phyloP scores from a whole-genome alignment of 2,888 invertebrate species.

The Dusona sp. region DNA sequence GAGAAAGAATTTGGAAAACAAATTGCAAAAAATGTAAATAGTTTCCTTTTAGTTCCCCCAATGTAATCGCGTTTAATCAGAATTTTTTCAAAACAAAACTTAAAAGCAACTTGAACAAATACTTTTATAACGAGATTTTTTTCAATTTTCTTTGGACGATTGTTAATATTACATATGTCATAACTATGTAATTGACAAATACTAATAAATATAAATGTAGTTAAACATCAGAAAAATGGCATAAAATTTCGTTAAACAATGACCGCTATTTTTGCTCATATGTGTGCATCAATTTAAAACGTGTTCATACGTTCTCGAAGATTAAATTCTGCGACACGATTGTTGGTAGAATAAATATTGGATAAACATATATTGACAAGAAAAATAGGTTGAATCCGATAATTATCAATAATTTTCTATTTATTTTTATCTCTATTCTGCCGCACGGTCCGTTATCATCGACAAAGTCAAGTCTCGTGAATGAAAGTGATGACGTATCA shows the following conservation, averaged over 20 bases:
- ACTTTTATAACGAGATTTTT: background rate
- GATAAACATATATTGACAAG: background rate
- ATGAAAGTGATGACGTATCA: slow-evolving; percentile 58
- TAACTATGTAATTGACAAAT: background rate
- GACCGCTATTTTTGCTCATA: background rate
- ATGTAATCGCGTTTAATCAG: background rate
- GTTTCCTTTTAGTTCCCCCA: background rate
- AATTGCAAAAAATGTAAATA: background rate
- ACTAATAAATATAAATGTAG: background rate
- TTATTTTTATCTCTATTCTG: background rate
- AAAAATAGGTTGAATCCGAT: background rate
- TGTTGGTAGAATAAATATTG: background rate
- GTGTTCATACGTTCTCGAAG: background rate
- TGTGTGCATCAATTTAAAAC: background rate
- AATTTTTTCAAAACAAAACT: background rate
- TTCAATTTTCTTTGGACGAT: background rate
- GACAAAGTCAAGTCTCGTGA: slow-evolving; percentile 47
- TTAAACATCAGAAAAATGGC: background rate
- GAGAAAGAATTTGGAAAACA: slow-evolving; percentile 13
- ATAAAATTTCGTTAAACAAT: background rate
- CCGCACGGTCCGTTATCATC: slow-evolving; percentile 31
- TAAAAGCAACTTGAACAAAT: background rate
- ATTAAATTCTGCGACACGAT: background rate
- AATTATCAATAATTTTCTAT: background rate
- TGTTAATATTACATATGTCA: background rate